Evolutionary conservation across 2,797 vertebrate species (phyloP).

Genomic region (Cryptoblepharus egeriae): DNA sequence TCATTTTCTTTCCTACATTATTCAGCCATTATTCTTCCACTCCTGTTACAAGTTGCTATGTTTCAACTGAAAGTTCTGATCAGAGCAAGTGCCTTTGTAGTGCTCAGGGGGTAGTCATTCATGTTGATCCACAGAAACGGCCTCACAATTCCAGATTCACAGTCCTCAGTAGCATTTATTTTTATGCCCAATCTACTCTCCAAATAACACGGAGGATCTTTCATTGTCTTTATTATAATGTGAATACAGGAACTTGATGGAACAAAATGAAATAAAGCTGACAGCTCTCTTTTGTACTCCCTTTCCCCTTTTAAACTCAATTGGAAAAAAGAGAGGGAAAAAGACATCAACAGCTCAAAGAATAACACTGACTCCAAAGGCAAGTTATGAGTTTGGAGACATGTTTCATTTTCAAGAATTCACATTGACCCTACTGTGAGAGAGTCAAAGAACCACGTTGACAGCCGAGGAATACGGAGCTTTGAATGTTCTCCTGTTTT

Average conservation of each 20-base stretch:
- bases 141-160: not conserved
- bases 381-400: slow-evolving; percentile 9
- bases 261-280: slow-evolving; percentile 13
- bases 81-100: not conserved
- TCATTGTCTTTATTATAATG: slow-evolving; percentile 4
- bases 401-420: not conserved
- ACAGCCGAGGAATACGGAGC: not conserved
- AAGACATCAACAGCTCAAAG: not conserved
- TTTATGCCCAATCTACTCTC: slow-evolving; percentile 2
- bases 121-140: not conserved
- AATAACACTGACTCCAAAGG: slow-evolving; percentile 1
- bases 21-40: not conserved
- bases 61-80: not conserved
- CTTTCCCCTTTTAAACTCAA: slow-evolving; percentile 1
- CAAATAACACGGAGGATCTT: not conserved
- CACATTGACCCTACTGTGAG: not conserved
- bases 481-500: not conserved
- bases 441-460: slow-evolving; percentile 1
- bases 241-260: not conserved
- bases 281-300: not conserved
- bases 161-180: not conserved
- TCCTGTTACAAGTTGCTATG: not conserved
- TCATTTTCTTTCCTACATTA: too few relatives aligned
- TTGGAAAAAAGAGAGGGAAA: not conserved
- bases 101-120: not conserved